phyloP scores from a whole-genome alignment of 2,113 vertebrate species.

The Heloderma charlesbogerti region DNA sequence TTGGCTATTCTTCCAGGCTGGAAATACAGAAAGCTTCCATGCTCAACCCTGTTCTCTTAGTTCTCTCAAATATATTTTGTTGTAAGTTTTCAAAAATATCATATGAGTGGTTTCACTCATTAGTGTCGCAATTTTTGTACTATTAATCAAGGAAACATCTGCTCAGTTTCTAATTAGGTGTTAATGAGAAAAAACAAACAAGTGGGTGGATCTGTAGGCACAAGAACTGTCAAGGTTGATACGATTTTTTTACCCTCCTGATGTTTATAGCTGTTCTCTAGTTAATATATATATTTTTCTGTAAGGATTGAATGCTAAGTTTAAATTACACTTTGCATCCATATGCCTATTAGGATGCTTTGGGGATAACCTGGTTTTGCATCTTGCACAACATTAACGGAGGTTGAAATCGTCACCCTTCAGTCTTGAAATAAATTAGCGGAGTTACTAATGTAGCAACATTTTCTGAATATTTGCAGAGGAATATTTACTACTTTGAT shows the following conservation, averaged over 20 bases:
- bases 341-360: neutral
- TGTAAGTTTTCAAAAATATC: neutral
- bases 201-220: neutral
- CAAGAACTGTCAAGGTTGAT: neutral
- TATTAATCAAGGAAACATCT: constrained; percentile 23
- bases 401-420: constrained; percentile 9
- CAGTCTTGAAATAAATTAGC: constrained; percentile 21
- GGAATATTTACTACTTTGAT: neutral
- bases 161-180: neutral
- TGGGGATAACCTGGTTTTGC: constrained; percentile 14
- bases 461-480: neutral
- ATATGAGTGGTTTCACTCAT: constrained; percentile 26
- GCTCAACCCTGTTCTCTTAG: neutral
- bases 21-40: neutral
- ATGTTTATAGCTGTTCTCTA: neutral
- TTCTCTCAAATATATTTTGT: neutral
- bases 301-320: neutral
- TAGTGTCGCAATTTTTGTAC: neutral
- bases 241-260: neutral
- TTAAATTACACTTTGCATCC: neutral
- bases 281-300: neutral
- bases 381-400: neutral
- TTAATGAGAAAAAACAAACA: constrained; percentile 23
- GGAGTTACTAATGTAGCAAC: neutral
- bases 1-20: neutral